phyloP scores from a whole-genome alignment of 2,888 invertebrate species.

The Hyalella azteca region DNA sequence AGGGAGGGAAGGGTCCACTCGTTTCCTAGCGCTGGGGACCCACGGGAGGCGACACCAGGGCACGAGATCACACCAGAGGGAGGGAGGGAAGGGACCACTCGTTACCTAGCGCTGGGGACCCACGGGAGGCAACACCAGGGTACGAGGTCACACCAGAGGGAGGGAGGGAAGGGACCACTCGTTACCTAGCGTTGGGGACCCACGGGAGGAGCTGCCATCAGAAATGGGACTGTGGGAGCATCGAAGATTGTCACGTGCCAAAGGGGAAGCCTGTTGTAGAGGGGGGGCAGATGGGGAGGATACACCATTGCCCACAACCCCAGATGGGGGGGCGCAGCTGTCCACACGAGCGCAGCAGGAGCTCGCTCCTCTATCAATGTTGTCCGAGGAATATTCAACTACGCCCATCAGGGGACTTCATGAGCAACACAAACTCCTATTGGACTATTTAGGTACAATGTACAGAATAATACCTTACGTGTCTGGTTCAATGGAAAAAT shows the following conservation, averaged over 20 bases:
- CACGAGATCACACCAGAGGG: too few species aligned
- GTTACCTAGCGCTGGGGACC: too few species aligned
- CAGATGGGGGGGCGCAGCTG: neutral
- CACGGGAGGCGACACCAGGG: too few species aligned
- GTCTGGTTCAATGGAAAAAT: too few species aligned
- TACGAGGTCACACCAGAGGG: slow-evolving; percentile 13
- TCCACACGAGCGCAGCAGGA: neutral
- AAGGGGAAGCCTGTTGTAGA: neutral
- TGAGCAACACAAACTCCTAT: too few species aligned
- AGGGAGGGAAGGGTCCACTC: neutral
- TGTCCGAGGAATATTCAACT: neutral
- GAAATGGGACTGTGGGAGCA: neutral
- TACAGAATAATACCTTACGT: too few species aligned
- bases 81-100: neutral
- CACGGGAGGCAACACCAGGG: too few species aligned
- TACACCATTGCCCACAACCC: neutral
- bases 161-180: neutral
- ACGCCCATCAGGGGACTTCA: neutral
- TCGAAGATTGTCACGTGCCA: neutral
- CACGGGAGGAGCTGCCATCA: slow-evolving; percentile 9
- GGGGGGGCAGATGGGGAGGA: slow-evolving; percentile 7
- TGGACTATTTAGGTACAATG: too few species aligned
- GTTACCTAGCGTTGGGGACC: slow-evolving; percentile 4
- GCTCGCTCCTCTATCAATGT: neutral
- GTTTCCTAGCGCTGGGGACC: too few species aligned